Evolutionary conservation across 2,113 vertebrate genomes (phyloP).

Genomic region (Lagopus muta): DNA sequence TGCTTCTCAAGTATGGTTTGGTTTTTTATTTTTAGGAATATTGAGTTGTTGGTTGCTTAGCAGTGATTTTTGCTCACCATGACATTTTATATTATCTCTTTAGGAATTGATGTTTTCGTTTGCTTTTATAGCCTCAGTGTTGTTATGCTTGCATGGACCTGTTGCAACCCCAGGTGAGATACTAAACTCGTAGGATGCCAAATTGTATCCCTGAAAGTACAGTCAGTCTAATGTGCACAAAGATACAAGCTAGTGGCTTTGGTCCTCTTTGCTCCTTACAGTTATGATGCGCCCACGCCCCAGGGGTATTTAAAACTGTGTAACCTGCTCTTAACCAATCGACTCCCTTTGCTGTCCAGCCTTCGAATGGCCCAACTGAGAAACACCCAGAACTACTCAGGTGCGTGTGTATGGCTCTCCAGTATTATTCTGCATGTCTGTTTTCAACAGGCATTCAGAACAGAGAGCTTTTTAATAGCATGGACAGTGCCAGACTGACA

Average conservation of each 20-base stretch:
- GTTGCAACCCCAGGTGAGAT: neutral
- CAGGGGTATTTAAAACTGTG: neutral
- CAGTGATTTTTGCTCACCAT: neutral
- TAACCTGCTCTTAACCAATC: neutral
- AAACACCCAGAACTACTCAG: neutral
- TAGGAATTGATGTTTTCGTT: neutral
- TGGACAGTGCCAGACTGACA: neutral
- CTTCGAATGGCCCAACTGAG: neutral
- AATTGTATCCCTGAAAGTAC: neutral
- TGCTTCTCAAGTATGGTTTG: neutral
- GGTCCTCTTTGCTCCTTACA: neutral
- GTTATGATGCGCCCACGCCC: neutral
- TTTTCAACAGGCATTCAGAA: neutral
- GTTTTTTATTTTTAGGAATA: neutral
- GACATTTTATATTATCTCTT: neutral
- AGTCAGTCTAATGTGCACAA: neutral
- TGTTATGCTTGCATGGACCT: neutral
- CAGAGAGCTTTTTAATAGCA: neutral
- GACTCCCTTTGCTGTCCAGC: neutral
- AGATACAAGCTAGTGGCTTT: neutral
- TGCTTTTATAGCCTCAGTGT: neutral
- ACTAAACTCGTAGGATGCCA: neutral
- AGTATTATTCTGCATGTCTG: neutral
- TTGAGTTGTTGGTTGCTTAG: neutral
- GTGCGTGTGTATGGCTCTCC: neutral